A percentile compares a stretch with the other conserved stretches of the same genome.
These are phyloP conservation scores for Verasper variegatus DNA, from an alignment of 2,113 vertebrate species.

Conservation along the genomic window DNA sequence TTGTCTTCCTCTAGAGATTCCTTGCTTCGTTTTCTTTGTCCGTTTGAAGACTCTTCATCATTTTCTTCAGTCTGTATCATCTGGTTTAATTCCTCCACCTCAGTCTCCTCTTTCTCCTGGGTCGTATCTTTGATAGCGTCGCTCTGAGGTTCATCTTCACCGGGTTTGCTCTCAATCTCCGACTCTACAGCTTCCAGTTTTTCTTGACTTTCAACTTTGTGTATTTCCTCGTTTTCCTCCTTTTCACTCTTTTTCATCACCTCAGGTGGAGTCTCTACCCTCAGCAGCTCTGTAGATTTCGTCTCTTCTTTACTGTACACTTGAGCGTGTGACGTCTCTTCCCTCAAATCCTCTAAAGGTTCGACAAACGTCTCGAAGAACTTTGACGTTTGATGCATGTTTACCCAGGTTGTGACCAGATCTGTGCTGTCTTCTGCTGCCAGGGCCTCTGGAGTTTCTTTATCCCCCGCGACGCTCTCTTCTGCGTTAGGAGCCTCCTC, in stretches of 20 bases:
- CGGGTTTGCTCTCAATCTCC: conserved; percentile 4
- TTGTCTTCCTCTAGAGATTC: conserved; percentile 13
- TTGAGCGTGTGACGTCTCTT: not conserved
- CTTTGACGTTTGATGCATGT: conserved; percentile 72
- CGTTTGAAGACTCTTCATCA: conserved; percentile 13
- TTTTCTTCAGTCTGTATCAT: conserved; percentile 22
- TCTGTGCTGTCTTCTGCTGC: conserved; percentile 57
- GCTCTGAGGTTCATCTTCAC: conserved; percentile 20
- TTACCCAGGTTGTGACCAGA: conserved; percentile 81
- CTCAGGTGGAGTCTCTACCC: conserved; percentile 26
- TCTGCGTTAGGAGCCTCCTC: not conserved
- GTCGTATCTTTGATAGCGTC: conserved; percentile 6
- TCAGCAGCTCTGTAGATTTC: not conserved
- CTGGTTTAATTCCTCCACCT: conserved; percentile 1
- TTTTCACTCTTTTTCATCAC: not conserved
- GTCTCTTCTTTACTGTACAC: not conserved
- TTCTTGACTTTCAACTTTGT: not conserved
- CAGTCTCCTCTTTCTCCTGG: conserved; percentile 25
- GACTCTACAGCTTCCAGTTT: conserved; percentile 26
- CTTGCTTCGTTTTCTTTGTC: conserved; percentile 7
- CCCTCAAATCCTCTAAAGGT: conserved; percentile 75
- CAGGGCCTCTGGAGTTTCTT: conserved; percentile 43
- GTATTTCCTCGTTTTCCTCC: not conserved
- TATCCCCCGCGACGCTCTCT: not conserved
- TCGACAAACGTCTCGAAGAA: conserved; percentile 81